Percentiles rank a stretch among this genome's conserved stretches.
phyloP scores from a whole-genome alignment of 53 echinoderm and acorn worm species.

The Apostichopus leukothele region DNA sequence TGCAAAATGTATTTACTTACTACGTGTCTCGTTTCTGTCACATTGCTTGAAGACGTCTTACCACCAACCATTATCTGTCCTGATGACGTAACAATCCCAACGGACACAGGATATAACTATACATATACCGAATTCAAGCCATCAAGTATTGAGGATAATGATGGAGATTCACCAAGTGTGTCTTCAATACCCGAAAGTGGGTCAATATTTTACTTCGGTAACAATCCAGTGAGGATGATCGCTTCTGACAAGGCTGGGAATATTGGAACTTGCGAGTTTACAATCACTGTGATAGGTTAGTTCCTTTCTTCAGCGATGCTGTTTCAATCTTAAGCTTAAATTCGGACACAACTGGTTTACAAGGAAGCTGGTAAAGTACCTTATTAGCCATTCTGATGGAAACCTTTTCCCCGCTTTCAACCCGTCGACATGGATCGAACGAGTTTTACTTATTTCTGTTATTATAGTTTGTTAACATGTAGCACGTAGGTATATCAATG shows the following conservation, averaged over 20 bases:
- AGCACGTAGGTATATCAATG: no score
- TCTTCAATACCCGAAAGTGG: slow-evolving; percentile 1
- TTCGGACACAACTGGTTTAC: no score
- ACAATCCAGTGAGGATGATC: background rate
- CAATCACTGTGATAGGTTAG: slow-evolving; percentile 1
- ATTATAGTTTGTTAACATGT: no score
- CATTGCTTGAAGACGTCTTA: background rate
- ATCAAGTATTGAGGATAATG: background rate
- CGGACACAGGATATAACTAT: background rate
- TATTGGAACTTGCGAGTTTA: slow-evolving; percentile 9
- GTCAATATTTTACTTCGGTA: background rate
- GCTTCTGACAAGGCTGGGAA: slow-evolving; percentile 11
- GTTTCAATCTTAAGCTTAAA: no score
- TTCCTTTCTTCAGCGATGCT: no score
- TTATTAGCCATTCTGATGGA: no score
- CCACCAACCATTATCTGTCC: background rate
- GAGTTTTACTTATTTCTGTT: no score
- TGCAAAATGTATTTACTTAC: background rate
- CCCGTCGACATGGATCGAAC: no score
- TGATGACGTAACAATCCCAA: background rate
- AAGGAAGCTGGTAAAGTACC: no score
- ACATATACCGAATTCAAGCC: background rate
- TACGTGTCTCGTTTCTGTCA: background rate
- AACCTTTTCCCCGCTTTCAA: no score
- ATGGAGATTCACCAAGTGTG: background rate